Evolutionary conservation across 2,797 vertebrate genomes (phyloP).

Genomic region (Macrochelys suwanniensis): DNA sequence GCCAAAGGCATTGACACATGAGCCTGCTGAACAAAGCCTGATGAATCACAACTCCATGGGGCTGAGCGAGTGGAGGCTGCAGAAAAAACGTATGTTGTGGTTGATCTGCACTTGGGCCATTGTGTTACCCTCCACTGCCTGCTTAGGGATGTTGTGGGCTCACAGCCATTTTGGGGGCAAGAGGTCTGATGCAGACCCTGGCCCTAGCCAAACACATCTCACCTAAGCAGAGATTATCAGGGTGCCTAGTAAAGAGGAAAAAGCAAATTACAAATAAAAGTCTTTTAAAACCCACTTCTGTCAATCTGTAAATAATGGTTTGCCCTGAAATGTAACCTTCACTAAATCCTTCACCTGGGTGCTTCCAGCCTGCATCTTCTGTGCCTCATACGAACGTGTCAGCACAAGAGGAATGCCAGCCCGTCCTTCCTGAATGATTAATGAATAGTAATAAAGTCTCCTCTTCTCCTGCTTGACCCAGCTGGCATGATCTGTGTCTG

Average conservation of each 20-base stretch:
- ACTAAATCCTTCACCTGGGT: neutral
- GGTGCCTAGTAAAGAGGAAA: neutral
- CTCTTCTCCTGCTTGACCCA: neutral
- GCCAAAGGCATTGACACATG: neutral
- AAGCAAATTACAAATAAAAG: neutral
- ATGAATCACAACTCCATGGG: neutral
- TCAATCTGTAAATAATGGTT: slow-evolving; percentile 4
- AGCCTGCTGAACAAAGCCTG: neutral
- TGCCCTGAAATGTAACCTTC: slow-evolving; percentile 24
- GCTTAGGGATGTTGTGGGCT: slow-evolving; percentile 10
- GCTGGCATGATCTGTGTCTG: neutral
- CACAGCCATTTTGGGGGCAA: neutral
- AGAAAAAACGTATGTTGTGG: neutral
- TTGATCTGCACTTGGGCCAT: neutral
- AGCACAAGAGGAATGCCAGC: neutral
- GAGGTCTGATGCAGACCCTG: neutral
- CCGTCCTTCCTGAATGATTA: slow-evolving; percentile 41
- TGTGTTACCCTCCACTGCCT: neutral
- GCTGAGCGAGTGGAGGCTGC: neutral
- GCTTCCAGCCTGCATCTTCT: neutral
- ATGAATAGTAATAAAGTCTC: slow-evolving; percentile 24
- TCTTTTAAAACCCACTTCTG: neutral
- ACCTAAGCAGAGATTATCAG: neutral
- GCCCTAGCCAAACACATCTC: neutral
- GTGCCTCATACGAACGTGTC: slow-evolving; percentile 25